These are phyloP conservation scores for Pygoscelis antarcticus DNA, from an alignment of 2,113 vertebrate species.

Conservation along the genomic window DNA sequence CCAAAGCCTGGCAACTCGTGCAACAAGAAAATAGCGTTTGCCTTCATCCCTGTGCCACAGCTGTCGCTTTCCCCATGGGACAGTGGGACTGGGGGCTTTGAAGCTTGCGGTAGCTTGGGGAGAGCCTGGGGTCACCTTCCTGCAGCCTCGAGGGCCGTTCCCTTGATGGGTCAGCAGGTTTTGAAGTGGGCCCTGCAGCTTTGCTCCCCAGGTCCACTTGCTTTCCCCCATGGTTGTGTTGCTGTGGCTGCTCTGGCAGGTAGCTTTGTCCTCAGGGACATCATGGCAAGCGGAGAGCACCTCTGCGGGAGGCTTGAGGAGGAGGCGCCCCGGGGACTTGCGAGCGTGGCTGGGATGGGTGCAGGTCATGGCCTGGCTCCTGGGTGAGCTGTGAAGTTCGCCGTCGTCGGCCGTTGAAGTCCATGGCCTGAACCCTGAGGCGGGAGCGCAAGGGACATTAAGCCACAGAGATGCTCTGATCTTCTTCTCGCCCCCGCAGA, in stretches of 20 bases:
- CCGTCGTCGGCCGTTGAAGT: not conserved
- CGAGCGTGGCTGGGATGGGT: not conserved
- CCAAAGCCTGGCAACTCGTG: not conserved
- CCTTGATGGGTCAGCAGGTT: not conserved
- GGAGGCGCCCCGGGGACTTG: not conserved
- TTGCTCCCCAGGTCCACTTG: not conserved
- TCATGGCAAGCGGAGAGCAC: not conserved
- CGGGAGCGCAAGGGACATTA: not conserved
- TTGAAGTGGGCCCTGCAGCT: not conserved
- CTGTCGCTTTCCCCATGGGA: accelerated
- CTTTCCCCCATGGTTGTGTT: not conserved
- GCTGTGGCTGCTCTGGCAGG: not conserved
- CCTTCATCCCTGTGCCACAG: not conserved
- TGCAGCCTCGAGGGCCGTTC: not conserved
- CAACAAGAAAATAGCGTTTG: accelerated
- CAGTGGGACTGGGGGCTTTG: not conserved
- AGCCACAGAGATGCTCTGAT: not conserved
- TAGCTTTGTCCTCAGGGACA: not conserved
- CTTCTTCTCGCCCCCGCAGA: slow-evolving; percentile 67
- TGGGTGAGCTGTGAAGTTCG: not conserved
- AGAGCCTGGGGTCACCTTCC: not conserved
- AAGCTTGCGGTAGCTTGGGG: not conserved
- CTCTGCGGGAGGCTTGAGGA: not conserved
- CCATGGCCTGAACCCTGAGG: not conserved
- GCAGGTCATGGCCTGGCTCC: not conserved